phyloP scores from a whole-genome alignment of 2,888 invertebrate species.

The Perizoma affinitatum region DNA sequence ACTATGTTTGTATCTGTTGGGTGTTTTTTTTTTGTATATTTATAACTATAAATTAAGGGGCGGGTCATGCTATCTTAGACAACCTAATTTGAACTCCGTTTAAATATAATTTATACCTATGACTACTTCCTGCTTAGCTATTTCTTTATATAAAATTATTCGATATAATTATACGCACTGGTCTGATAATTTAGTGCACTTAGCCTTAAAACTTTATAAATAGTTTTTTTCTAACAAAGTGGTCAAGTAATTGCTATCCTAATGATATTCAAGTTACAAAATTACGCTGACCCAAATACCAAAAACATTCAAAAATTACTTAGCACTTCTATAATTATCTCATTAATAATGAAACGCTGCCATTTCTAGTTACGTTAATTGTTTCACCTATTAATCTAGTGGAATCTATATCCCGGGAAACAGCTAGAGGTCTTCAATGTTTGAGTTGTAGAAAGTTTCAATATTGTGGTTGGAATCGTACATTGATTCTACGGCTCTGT shows the following conservation, averaged over 20 bases:
- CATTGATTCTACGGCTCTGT: conserved; percentile 14
- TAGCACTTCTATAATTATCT: not conserved
- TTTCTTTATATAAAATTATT: too few species aligned
- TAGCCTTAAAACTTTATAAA: not conserved
- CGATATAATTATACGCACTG: too few species aligned
- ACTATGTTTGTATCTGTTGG: too few species aligned
- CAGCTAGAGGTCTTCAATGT: conserved; percentile 23
- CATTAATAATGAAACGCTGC: not conserved
- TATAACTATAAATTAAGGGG: too few species aligned
- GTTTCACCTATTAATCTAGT: conserved; percentile 15
- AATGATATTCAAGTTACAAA: not conserved
- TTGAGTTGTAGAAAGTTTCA: conserved; percentile 29
- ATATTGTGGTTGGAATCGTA: conserved; percentile 18
- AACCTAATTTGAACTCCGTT: too few species aligned
- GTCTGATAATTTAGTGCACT: not conserved
- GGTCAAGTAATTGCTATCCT: too few species aligned
- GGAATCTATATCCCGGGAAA: conserved; percentile 23
- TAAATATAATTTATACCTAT: too few species aligned
- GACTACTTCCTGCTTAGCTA: too few species aligned
- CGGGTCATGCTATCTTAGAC: too few species aligned
- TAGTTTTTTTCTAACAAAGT: too few species aligned
- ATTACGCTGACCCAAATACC: not conserved
- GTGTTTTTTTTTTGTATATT: too few species aligned
- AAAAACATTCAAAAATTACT: not conserved
- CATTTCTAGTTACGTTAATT: conserved; percentile 12